Percentiles rank a stretch among this genome's conserved stretches.
Conservation (phyloP, 2,113 vertebrate genomes). For the Ochotona princeps region DNA sequence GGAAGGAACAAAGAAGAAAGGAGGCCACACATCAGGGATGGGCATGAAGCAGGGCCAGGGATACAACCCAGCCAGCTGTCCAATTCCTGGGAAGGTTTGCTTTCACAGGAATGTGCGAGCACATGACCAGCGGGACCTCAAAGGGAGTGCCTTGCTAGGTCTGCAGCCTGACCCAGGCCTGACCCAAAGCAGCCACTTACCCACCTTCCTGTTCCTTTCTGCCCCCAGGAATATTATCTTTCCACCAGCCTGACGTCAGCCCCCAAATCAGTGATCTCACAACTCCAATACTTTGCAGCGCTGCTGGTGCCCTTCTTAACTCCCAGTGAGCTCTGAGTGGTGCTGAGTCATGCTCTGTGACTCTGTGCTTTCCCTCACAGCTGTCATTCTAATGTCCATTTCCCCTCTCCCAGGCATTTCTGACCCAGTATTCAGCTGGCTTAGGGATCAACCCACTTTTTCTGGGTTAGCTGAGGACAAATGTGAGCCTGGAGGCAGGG, state of each 20-base stretch:
- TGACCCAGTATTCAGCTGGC: not conserved
- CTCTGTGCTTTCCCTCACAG: not conserved
- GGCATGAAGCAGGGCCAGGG: no score
- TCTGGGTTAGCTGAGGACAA: slow-evolving; percentile 15
- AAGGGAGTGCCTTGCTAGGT: not conserved
- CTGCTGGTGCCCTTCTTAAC: accelerated
- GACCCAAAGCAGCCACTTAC: not conserved
- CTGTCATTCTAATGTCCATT: not conserved
- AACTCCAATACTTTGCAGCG: accelerated
- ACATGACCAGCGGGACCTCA: no score
- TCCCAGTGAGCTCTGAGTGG: no score
- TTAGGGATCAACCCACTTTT: not conserved
- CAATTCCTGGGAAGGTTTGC: no score
- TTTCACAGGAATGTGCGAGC: not conserved
- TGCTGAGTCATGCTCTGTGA: not conserved
- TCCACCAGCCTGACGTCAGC: not conserved
- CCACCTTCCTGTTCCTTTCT: not conserved
- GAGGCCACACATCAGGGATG: not conserved
- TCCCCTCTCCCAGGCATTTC: not conserved
- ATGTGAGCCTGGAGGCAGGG: not conserved
- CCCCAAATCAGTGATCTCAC: not conserved
- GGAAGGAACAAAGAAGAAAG: not conserved
- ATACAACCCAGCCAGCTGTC: not conserved
- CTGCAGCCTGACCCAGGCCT: no score
- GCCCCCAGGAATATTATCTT: not conserved